Evolutionary conservation across 2,113 vertebrate species (phyloP).

Genomic region (Carassius auratus): DNA sequence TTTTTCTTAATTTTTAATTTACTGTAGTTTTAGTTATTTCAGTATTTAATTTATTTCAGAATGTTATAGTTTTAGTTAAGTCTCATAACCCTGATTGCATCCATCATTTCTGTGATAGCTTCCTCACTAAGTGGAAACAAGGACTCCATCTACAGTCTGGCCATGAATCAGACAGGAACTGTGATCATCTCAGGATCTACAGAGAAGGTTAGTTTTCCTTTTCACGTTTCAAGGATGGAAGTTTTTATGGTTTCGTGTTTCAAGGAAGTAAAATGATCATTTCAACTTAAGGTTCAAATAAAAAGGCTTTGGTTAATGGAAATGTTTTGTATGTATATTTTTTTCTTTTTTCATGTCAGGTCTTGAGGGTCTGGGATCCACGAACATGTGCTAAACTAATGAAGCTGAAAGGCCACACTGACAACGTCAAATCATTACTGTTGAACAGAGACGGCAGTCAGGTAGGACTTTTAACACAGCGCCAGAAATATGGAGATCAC

Average conservation of each 20-base stretch:
- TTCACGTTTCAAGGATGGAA: not conserved
- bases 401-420: constrained; percentile 98
- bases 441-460: constrained; percentile 96
- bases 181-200: constrained; percentile 98
- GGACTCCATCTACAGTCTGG: constrained; percentile 98
- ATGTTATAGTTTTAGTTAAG: not conserved
- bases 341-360: no score
- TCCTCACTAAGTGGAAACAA: constrained; percentile 99
- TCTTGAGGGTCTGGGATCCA: constrained; percentile 92
- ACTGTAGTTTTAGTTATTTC: not conserved
- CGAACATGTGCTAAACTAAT: constrained; percentile 96
- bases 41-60: not conserved
- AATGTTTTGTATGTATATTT: no score
- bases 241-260: not conserved
- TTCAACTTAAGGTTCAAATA: not conserved
- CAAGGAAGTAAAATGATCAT: not conserved
- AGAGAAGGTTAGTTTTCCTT: constrained; percentile 86
- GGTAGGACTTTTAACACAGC: constrained; percentile 68
- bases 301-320: not conserved
- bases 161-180: constrained; percentile 99
- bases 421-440: constrained; percentile 94
- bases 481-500: not conserved
- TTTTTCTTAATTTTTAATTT: not conserved
- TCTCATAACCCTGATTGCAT: not conserved
- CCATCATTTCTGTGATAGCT: constrained; percentile 75